Conservation (phyloP, 2,113 vertebrate genomes). For the Jaculus jaculus region DNA sequence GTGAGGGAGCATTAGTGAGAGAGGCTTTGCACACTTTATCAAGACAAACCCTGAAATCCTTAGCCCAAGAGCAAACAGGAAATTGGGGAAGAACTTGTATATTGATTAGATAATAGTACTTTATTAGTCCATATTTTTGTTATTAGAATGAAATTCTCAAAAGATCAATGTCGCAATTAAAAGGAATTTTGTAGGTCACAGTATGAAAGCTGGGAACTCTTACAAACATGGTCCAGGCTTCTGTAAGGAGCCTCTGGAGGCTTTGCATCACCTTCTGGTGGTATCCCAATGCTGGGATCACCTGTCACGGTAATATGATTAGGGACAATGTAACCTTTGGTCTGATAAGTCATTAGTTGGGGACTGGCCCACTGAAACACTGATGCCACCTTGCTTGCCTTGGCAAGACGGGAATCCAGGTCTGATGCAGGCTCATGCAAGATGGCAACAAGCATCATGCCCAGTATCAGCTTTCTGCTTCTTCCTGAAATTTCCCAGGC, state of each 20-base stretch:
- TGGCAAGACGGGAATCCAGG: no score
- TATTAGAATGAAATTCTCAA: not conserved
- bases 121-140: not conserved
- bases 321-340: no score
- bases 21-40: not conserved
- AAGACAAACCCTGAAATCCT: not conserved
- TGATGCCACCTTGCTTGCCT: no score
- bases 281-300: not conserved
- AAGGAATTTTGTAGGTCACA: not conserved
- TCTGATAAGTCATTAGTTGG: no score
- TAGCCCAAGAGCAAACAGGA: not conserved
- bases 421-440: no score
- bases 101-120: not conserved
- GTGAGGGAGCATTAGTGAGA: not conserved
- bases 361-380: no score
- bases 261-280: no score
- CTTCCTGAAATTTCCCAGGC: no score
- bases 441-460: no score
- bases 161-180: not conserved
- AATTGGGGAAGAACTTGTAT: rapidly evolving
- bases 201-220: not conserved
- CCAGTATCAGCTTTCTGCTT: no score
- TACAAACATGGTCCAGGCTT: not conserved
- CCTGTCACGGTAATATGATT: no score
- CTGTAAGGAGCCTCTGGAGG: rapidly evolving